A percentile compares a stretch with the other conserved stretches of the same genome.
phyloP scores from a whole-genome alignment of 37 sponge, comb jelly and placozoan species.

The Petrosia ficiformis region DNA sequence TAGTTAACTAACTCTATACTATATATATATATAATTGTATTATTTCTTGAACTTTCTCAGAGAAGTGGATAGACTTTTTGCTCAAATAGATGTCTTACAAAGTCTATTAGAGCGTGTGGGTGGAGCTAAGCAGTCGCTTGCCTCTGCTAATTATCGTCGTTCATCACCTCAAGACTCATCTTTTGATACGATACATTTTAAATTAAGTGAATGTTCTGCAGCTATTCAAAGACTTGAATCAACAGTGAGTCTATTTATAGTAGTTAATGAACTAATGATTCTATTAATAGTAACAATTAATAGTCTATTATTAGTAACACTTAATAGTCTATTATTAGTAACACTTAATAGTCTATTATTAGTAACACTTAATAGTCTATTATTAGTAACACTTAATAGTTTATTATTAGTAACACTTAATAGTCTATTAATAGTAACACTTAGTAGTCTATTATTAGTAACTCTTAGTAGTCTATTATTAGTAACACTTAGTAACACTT shows the following conservation, averaged over 20 bases:
- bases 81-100: conserved; percentile 50
- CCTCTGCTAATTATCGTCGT: neutral
- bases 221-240: conserved; percentile 47
- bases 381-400: too few relatives aligned
- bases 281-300: neutral
- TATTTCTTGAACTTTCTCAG: conserved; percentile 5
- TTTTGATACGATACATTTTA: conserved; percentile 36
- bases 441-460: too few relatives aligned
- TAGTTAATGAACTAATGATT: too few relatives aligned
- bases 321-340: too few relatives aligned
- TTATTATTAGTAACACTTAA: too few relatives aligned
- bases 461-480: too few relatives aligned
- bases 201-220: conserved; percentile 43
- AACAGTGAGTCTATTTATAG: conserved; percentile 58
- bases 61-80: conserved; percentile 45
- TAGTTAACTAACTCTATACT: neutral
- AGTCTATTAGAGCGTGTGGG: conserved; percentile 65
- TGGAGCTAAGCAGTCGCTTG: conserved; percentile 45
- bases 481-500: too few relatives aligned
- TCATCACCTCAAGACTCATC: neutral
- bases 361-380: too few relatives aligned
- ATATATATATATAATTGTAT: neutral
- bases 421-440: too few relatives aligned
- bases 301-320: too few relatives aligned
- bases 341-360: too few relatives aligned